Percentiles rank a stretch among this genome's conserved stretches.
Evolutionary conservation across 2,113 vertebrate genomes (phyloP).

Genomic region (Megalops atlanticus): DNA sequence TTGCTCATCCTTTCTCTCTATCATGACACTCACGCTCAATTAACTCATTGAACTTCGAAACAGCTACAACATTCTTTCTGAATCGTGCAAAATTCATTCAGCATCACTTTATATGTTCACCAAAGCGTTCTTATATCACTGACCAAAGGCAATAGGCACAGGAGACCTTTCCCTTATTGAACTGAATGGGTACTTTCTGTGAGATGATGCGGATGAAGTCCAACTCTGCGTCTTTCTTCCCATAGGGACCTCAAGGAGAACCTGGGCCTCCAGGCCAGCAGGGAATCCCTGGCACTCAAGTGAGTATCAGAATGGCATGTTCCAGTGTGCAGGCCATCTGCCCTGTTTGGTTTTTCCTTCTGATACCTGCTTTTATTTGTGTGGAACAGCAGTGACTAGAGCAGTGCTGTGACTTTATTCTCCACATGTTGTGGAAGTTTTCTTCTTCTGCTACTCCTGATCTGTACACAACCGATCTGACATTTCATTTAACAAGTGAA

Average conservation of each 20-base stretch:
- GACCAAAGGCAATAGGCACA: background rate
- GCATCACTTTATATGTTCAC: background rate
- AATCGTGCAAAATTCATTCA: too few species aligned
- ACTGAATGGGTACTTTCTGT: too few species aligned
- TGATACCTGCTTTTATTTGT: background rate
- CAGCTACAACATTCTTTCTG: too few species aligned
- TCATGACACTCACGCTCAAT: background rate
- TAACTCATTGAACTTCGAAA: background rate
- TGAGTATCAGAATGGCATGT: constrained; percentile 61
- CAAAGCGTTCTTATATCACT: background rate
- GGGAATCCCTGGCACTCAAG: constrained; percentile 84
- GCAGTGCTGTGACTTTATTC: background rate
- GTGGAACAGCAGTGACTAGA: background rate
- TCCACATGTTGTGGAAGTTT: too few species aligned
- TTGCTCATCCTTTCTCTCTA: background rate
- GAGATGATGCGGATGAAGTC: background rate
- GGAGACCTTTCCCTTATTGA: background rate
- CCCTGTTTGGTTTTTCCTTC: background rate
- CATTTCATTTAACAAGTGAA: too few species aligned
- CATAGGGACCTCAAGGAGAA: constrained; percentile 83
- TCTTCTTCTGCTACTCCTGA: too few species aligned
- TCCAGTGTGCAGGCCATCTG: background rate
- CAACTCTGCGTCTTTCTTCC: background rate
- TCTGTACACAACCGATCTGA: too few species aligned
- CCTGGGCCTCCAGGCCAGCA: constrained; percentile 85